Evolutionary conservation across 2,113 vertebrate genomes (phyloP).

Genomic region (Corythornis cristatus): DNA sequence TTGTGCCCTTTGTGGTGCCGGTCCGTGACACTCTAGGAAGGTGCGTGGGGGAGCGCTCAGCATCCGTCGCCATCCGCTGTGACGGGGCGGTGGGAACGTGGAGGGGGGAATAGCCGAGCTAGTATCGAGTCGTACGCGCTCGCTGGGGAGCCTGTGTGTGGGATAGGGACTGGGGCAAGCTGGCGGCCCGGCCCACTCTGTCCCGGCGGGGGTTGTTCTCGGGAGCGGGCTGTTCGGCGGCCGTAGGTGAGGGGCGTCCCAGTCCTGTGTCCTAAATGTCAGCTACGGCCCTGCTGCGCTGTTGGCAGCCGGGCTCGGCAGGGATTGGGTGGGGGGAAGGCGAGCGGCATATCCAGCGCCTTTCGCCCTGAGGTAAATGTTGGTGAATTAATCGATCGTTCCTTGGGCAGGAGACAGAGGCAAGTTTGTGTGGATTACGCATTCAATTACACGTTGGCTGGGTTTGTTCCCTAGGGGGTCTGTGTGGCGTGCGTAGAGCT

Average conservation of each 20-base stretch:
- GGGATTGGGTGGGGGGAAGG: too few relatives aligned
- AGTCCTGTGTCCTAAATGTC: background rate
- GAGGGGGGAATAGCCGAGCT: accelerated
- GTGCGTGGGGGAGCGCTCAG: accelerated
- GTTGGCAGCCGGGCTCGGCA: background rate
- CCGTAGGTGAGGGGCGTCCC: accelerated
- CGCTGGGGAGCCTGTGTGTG: accelerated
- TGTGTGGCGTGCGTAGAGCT: accelerated
- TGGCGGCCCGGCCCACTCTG: background rate
- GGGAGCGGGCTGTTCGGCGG: background rate
- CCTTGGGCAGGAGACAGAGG: background rate
- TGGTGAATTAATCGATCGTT: accelerated
- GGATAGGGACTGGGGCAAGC: background rate
- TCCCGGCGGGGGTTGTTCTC: accelerated
- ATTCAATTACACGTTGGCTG: accelerated
- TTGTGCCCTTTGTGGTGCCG: accelerated
- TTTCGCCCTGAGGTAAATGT: accelerated
- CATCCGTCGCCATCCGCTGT: background rate
- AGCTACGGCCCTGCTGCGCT: accelerated
- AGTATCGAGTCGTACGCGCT: accelerated
- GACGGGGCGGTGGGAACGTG: accelerated
- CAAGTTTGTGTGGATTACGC: accelerated
- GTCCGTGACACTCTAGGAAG: accelerated
- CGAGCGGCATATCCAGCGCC: accelerated
- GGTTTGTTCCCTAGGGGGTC: accelerated